Percentiles rank a stretch among this genome's conserved stretches.
phyloP scores from a whole-genome alignment of 2,888 invertebrate genomes.

The Antheraea yamamai region DNA sequence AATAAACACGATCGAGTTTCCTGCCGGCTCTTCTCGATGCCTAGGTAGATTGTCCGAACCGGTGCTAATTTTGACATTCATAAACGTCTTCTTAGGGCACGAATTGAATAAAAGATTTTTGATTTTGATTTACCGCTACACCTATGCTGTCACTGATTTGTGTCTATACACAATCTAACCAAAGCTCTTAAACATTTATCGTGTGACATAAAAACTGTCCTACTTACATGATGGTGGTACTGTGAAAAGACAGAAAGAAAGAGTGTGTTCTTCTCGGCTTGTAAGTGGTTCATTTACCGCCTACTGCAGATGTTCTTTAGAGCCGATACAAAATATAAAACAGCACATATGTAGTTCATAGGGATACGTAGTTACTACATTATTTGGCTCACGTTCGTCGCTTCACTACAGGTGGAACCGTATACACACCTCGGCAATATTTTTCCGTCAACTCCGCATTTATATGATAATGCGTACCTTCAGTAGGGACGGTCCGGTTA shows the following conservation, averaged over 20 bases:
- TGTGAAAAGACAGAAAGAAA: not conserved
- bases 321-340: conserved; percentile 5
- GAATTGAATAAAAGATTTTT: too few species aligned
- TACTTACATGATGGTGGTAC: not conserved
- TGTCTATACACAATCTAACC: too few species aligned
- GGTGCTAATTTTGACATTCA: too few species aligned
- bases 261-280: too few species aligned
- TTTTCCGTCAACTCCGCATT: conserved; percentile 72
- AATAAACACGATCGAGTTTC: too few species aligned
- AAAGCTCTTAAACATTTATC: not conserved
- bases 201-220: too few species aligned
- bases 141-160: too few species aligned
- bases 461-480: conserved; percentile 63
- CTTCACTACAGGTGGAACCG: conserved; percentile 46
- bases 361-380: conserved; percentile 25
- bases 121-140: too few species aligned
- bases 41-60: too few species aligned
- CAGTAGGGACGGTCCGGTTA: conserved; percentile 19
- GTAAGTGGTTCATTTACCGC: not conserved
- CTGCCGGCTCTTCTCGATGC: too few species aligned
- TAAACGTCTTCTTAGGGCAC: too few species aligned
- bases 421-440: conserved; percentile 62
- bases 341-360: conserved; percentile 5
- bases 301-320: not conserved
- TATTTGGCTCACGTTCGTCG: conserved; percentile 53